Evolutionary conservation across 2,888 invertebrate genomes (phyloP), one percentile per base, ranked within the genome.

Genomic region (Folsomia candida): DNA sequence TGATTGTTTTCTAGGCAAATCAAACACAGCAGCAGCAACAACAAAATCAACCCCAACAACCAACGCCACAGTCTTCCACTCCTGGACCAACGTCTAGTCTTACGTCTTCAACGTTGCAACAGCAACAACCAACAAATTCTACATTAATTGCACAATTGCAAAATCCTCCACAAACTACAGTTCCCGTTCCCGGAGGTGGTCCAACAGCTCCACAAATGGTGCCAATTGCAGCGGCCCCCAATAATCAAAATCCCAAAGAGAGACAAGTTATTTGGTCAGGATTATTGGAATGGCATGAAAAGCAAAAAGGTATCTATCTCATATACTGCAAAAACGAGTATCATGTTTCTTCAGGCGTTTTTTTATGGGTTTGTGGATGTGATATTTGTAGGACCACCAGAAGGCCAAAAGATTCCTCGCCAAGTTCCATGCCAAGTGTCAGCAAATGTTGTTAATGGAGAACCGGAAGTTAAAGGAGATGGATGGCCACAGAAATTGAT

Each of bases 401-500:
- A 93, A 81, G 89, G 89, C 79, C 90, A 90, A 81, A 93, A 93
- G 83, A 86, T 89, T 63, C 87, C 89, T 0, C 86, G 90, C 71
- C 89, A 90, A 71, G 88, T 92, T 20, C 89, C 90, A 1, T 92
- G 94, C 85, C 88, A 92, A 82, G 89, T 95, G 74, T 82, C 83
- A 27, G 81, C 81, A 14, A 87, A 89, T 77, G 86, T 87, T 79
- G 90, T 92, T 79, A 93, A 93, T 81, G 92, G 93, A 1, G 94
- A 95, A 82, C 91, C 93, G 0, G 96, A 96, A 84, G 86, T 96
- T 87, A 94, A 93, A 84, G 93, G 94, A 1, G 93, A 93, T 81
- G 91, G 92, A 29, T 97, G 97, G 97, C 96, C 97, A 0, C 88
- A 88, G 78, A 94, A 94, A 81, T 84, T 97, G 51, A 88, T 94